phyloP scores from a whole-genome alignment of 2,113 vertebrate species.

The Phrynocephalus versicolor region DNA sequence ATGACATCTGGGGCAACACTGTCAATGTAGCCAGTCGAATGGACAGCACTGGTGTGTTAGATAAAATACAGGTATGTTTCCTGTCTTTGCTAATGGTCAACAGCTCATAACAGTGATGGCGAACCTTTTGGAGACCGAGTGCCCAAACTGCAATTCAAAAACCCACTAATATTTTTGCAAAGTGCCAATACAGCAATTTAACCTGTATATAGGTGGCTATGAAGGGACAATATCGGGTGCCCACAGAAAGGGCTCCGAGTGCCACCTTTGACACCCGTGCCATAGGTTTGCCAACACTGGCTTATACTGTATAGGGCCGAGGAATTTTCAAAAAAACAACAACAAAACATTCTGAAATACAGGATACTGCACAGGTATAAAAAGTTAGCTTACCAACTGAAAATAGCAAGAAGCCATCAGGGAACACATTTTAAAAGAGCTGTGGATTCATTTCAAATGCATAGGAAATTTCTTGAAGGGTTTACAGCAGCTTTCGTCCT shows the following conservation, averaged over 20 bases:
- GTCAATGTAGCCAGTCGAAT: slow-evolving; percentile 97
- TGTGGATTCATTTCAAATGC: background rate
- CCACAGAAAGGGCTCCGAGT: too few species aligned
- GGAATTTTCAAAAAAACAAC: background rate
- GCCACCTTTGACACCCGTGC: too few species aligned
- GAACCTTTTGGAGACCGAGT: too few species aligned
- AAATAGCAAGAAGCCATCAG: too few species aligned
- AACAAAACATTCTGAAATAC: background rate
- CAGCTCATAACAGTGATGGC: too few species aligned
- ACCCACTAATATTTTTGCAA: too few species aligned
- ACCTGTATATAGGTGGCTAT: too few species aligned
- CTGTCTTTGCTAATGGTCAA: background rate
- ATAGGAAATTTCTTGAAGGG: too few species aligned
- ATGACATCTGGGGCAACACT: slow-evolving; percentile 98
- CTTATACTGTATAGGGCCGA: background rate
- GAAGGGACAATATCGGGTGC: too few species aligned
- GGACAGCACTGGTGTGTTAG: slow-evolving; percentile 96
- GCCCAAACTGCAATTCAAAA: too few species aligned
- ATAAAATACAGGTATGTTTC: slow-evolving; percentile 91
- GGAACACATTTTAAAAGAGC: background rate
- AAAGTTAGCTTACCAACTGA: background rate
- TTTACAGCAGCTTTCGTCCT: background rate
- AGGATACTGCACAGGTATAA: background rate
- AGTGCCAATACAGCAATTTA: too few species aligned
- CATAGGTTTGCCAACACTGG: too few species aligned